A percentile compares a stretch with the other conserved stretches of the same genome.
Evolutionary conservation across 1,140 invertebrate species (phyloP).

Genomic region (Drosophila varians): DNA sequence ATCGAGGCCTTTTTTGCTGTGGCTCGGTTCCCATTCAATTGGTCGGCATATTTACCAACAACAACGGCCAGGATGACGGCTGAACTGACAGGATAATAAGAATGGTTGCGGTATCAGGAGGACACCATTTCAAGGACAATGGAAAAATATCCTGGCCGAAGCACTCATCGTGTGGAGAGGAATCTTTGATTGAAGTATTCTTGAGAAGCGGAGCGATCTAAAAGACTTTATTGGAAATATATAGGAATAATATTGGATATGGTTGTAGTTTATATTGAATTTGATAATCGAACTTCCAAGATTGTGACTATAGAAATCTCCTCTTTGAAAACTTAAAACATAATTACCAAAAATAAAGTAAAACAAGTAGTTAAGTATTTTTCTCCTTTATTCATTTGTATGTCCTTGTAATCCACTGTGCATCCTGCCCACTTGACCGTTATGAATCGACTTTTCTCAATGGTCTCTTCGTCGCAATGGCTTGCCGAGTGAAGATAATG

Average conservation of each 20-base stretch:
- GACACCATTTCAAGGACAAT: conserved; percentile 16
- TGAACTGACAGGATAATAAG: conserved; percentile 32
- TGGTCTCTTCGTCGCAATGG: conserved; percentile 1
- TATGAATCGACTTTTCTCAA: conserved; percentile 40
- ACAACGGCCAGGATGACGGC: conserved; percentile 21
- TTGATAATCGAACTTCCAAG: too few species aligned
- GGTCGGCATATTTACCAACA: conserved; percentile 39
- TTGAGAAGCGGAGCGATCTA: neutral
- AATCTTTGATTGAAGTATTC: conserved; percentile 26
- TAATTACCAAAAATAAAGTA: too few species aligned
- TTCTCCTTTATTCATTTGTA: too few species aligned
- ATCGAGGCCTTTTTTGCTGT: conserved; percentile 25
- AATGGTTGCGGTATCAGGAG: conserved; percentile 20
- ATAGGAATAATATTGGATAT: too few species aligned
- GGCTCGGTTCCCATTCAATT: conserved; percentile 43
- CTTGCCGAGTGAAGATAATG: conserved; percentile 29
- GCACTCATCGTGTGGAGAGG: conserved; percentile 10
- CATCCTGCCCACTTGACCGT: conserved; percentile 22
- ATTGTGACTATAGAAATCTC: too few species aligned
- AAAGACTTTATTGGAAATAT: too few species aligned
- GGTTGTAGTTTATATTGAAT: too few species aligned
- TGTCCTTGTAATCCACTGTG: neutral
- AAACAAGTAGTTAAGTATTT: too few species aligned
- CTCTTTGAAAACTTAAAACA: too few species aligned
- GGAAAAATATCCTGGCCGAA: neutral